phyloP scores from a whole-genome alignment of 2,797 vertebrate genomes.

The Phyllotis vaccarum region DNA sequence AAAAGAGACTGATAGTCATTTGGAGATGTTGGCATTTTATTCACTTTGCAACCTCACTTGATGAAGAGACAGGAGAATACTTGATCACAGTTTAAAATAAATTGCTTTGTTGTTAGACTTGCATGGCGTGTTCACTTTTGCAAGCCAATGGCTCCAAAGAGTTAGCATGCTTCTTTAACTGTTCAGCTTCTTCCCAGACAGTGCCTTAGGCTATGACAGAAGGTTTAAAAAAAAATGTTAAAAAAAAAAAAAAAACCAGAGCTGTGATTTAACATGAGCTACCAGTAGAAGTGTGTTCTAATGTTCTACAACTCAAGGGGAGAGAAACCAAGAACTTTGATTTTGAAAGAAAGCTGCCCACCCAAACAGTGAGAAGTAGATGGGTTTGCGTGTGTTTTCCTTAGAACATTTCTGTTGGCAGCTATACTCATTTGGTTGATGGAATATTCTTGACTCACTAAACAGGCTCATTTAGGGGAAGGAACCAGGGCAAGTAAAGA shows the following conservation, averaged over 20 bases:
- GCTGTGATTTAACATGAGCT: constrained; percentile 27
- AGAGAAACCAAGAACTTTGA: constrained; percentile 42
- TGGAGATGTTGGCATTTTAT: constrained; percentile 4
- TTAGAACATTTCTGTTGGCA: constrained; percentile 76
- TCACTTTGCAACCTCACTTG: constrained; percentile 30
- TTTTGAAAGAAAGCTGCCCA: constrained; percentile 65
- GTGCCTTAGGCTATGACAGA: background rate
- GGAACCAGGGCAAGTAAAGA: background rate
- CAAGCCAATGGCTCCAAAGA: background rate
- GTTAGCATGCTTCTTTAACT: constrained; percentile 1
- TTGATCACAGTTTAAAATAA: constrained; percentile 43
- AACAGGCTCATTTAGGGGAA: constrained; percentile 69
- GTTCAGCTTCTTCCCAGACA: constrained; percentile 35
- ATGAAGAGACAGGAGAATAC: background rate
- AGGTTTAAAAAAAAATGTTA: background rate
- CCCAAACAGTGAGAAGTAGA: constrained; percentile 77
- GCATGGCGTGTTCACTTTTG: background rate
- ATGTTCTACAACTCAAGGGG: constrained; percentile 41
- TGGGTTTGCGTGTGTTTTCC: constrained; percentile 80
- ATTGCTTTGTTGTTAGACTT: background rate
- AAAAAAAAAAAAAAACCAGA: background rate
- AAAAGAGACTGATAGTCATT: background rate
- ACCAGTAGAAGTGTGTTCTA: constrained; percentile 38
- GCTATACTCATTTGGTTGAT: constrained; percentile 66
- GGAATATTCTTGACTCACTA: constrained; percentile 81